Percentiles rank a stretch among this genome's conserved stretches.
phyloP scores from a whole-genome alignment of 2,888 invertebrate species.

The Temnothorax rugatulus region DNA sequence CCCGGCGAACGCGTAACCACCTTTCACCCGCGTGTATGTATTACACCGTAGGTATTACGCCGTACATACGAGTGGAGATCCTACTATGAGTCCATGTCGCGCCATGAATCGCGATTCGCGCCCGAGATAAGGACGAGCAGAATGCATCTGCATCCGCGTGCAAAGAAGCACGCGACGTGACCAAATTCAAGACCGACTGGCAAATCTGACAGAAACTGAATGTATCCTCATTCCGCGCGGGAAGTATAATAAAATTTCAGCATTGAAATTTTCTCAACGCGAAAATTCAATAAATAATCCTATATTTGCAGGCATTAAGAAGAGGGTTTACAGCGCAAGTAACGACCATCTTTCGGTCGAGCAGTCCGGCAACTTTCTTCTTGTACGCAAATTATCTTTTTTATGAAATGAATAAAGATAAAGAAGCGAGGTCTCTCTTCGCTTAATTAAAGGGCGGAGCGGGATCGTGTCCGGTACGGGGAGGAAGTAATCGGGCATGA shows the following conservation, averaged over 20 bases:
- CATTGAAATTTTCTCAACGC: neutral
- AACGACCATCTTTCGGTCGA: slow-evolving; percentile 1
- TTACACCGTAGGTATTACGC: slow-evolving; percentile 44
- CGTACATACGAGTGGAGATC: slow-evolving; percentile 40
- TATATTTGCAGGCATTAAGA: neutral
- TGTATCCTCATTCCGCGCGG: neutral
- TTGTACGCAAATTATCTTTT: slow-evolving; percentile 39
- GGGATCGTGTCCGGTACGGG: neutral
- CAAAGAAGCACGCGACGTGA: neutral
- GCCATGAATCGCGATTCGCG: slow-evolving; percentile 52
- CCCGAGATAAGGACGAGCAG: slow-evolving; percentile 46
- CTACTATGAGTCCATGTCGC: slow-evolving; percentile 20
- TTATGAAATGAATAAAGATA: slow-evolving; percentile 49
- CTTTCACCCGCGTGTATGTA: slow-evolving; percentile 65
- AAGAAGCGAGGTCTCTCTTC: slow-evolving; percentile 3
- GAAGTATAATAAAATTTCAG: neutral
- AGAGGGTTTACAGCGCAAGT: neutral
- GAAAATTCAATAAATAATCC: neutral
- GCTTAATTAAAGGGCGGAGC: slow-evolving; percentile 42
- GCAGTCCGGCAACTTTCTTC: slow-evolving; percentile 4
- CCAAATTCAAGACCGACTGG: neutral
- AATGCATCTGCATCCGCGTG: slow-evolving; percentile 28
- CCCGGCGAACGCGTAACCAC: slow-evolving; percentile 51
- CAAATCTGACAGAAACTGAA: neutral
- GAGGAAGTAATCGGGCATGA: neutral